Conservation (phyloP, 2,797 vertebrate species). For the Siniperca obscura region DNA sequence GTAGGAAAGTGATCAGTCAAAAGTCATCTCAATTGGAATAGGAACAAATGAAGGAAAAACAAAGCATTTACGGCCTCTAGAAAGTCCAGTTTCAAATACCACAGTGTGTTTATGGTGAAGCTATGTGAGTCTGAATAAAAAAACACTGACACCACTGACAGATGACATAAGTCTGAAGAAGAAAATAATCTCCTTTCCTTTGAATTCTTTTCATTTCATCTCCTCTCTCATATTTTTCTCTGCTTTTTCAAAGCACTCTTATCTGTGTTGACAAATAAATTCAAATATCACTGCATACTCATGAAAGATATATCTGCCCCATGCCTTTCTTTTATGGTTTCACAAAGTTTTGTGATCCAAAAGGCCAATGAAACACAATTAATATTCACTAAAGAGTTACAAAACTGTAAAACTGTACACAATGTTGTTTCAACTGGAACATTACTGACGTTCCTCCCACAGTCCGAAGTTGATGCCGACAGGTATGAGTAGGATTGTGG, state of each 20-base stretch:
- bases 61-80: not conserved
- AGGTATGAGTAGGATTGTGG: not conserved
- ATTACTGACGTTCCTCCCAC: not conserved
- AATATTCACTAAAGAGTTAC: constrained; percentile 32
- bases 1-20: not conserved
- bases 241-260: constrained; percentile 46
- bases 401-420: constrained; percentile 11
- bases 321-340: constrained; percentile 21
- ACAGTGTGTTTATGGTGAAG: not conserved
- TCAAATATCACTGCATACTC: constrained; percentile 64
- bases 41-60: not conserved
- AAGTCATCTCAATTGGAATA: not conserved
- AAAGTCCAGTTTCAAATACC: not conserved
- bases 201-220: constrained; percentile 41
- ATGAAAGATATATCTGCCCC: constrained; percentile 13
- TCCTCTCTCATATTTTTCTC: constrained; percentile 14
- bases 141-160: not conserved
- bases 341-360: constrained; percentile 34
- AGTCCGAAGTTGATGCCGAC: constrained; percentile 13
- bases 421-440: not conserved
- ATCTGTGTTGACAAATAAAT: constrained; percentile 60
- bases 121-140: not conserved
- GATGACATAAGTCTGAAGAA: constrained; percentile 11
- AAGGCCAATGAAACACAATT: constrained; percentile 62
- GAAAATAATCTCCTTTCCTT: constrained; percentile 36